Evolutionary conservation across 1,140 invertebrate species (phyloP), one percentile per base, ranked within the genome.

Genomic region (Zaprionus vittiger): DNA sequence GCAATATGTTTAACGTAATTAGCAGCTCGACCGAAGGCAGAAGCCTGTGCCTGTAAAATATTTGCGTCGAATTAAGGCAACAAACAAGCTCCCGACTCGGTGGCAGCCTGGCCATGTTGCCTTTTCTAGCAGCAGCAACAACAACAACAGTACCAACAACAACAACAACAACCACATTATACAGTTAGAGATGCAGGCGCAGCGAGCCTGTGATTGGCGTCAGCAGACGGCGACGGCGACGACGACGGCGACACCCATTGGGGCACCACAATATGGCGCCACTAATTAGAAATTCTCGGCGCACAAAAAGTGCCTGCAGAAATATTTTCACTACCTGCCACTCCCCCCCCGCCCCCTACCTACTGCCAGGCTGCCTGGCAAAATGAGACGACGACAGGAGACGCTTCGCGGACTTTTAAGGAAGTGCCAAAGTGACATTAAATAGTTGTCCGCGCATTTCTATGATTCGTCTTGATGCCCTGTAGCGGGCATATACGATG

Each of bases 391-490:
- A 31, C 34, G 41, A 34, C 52, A 72, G 31, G 61, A 67, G 57
- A 75, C 61, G 80, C 65, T 83, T 78, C 67, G 72, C 78, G 71
- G 60, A 81, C 83, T 73, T 89, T 89, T 89, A 90, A 90, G 85
- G 85, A 89, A 90, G 85, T 90, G 85, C 85, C 85, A 89, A 89
- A 90, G 85, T 89, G 85, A 90, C 85, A 82, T 89, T 89, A 89
- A 89, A 89, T 89, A 90, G 84, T 89, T 89, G 78, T 89, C 81
- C 86, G 79, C 71, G 69, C 68, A 63, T 83, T 77, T 81, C 47
- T 65, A 76, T 61, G 61, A 66, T 55, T 72, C 69, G 14, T 47
- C 57, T 22, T 17, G 15, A 68, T 47, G 41, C 65, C 63, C 63
- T 59, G 55, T 34, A 56, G 20, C 2, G 7, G 24, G n/a, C 26